Evolutionary conservation across 2,888 invertebrate genomes (phyloP).

Genomic region (Macroteleia sp.): DNA sequence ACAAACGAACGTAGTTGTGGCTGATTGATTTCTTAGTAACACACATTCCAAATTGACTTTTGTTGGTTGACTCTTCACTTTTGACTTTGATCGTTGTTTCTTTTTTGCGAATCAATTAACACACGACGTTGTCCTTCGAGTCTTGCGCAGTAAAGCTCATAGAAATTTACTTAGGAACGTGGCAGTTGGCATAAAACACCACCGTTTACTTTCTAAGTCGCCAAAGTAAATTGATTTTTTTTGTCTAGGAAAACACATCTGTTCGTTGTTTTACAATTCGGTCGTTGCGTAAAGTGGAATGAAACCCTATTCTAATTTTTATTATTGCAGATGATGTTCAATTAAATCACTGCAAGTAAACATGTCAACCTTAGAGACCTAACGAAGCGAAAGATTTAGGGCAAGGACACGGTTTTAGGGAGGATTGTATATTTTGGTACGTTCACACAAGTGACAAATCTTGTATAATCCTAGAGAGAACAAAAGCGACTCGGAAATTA

Average conservation of each 20-base stretch:
- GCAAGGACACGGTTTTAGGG: too few species aligned
- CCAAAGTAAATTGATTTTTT: constrained; percentile 4
- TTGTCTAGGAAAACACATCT: not conserved
- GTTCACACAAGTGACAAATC: too few species aligned
- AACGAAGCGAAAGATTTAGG: too few species aligned
- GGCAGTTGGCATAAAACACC: too few species aligned
- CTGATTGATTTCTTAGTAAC: constrained; percentile 26
- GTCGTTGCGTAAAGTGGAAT: not conserved
- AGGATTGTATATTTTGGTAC: too few species aligned
- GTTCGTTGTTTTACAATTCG: not conserved
- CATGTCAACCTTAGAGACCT: too few species aligned
- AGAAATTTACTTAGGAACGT: too few species aligned
- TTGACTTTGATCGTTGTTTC: constrained; percentile 23
- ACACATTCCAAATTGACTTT: not conserved
- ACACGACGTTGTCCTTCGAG: not conserved
- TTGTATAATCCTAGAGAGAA: too few species aligned
- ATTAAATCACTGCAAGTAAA: too few species aligned
- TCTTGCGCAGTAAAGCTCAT: constrained; percentile 43
- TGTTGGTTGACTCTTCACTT: too few species aligned
- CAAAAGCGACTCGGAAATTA: too few species aligned
- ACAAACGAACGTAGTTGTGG: not conserved
- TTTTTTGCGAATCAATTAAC: constrained; percentile 32
- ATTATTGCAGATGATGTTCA: too few species aligned
- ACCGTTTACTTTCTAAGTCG: constrained; percentile 5
- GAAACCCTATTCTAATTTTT: not conserved